Evolutionary conservation across 2,797 vertebrate species (phyloP).

Genomic region (Coendou prehensilis): DNA sequence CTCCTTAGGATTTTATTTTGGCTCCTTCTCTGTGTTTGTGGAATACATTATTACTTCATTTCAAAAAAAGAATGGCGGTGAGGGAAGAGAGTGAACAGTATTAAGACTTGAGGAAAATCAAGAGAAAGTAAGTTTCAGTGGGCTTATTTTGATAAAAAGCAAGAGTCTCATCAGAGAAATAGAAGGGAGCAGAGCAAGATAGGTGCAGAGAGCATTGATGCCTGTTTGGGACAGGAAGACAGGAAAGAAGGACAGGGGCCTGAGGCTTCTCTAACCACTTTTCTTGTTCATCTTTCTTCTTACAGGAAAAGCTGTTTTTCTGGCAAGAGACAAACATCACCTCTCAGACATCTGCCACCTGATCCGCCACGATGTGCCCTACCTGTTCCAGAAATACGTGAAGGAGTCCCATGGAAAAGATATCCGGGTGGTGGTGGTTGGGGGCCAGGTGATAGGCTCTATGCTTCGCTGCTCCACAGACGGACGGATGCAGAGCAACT

Average conservation of each 20-base stretch:
- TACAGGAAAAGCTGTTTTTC: conserved; percentile 95
- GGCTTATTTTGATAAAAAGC: not conserved
- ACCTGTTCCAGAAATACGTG: conserved; percentile 96
- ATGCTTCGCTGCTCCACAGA: conserved; percentile 96
- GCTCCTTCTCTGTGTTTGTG: conserved; percentile 44
- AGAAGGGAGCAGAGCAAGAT: not conserved
- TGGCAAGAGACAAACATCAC: conserved; percentile 95
- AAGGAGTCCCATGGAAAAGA: conserved; percentile 96
- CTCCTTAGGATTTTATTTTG: conserved; percentile 42
- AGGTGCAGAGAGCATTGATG: not conserved
- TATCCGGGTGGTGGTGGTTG: conserved; percentile 95
- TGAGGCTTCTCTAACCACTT: not conserved
- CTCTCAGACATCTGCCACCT: conserved; percentile 95
- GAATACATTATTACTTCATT: conserved; percentile 21
- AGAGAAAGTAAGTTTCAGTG: not conserved
- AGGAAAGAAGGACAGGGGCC: not conserved
- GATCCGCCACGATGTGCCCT: conserved; percentile 95
- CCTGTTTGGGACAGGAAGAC: too few species aligned
- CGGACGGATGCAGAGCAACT: conserved; percentile 97
- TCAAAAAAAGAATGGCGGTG: not conserved
- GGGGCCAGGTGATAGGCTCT: conserved; percentile 94
- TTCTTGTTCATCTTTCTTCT: conserved; percentile 62
- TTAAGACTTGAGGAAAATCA: conserved; percentile 29
- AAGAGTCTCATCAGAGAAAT: not conserved
- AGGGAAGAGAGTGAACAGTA: not conserved